These are phyloP conservation scores for Leptoteleia sp. DNA, from an alignment of 1,140 invertebrate genomes.

Conservation along the genomic window DNA sequence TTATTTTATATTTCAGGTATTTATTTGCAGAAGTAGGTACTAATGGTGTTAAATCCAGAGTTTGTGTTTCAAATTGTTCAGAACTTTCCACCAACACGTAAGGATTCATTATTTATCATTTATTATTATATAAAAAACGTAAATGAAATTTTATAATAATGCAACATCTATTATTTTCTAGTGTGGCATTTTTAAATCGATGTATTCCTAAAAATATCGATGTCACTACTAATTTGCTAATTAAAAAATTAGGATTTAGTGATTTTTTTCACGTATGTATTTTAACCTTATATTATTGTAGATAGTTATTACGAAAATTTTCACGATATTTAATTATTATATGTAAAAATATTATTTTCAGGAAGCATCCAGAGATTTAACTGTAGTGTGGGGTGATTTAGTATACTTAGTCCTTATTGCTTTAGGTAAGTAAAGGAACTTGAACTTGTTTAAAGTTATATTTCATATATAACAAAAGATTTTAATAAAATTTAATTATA, in stretches of 20 bases:
- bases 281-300: no score
- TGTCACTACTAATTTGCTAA: constrained; percentile 77
- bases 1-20: constrained; percentile 70
- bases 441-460: no score
- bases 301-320: no score
- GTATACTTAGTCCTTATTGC: constrained; percentile 84
- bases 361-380: constrained; percentile 85
- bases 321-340: no score
- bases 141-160: background rate
- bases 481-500: no score
- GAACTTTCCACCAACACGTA: constrained; percentile 12
- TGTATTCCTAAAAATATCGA: constrained; percentile 80
- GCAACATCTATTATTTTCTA: constrained; percentile 70
- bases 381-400: constrained; percentile 84
- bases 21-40: constrained; percentile 70
- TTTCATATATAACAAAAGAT: no score
- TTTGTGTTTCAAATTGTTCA: constrained; percentile 81
- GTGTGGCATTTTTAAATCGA: constrained; percentile 81
- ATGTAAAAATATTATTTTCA: no score
- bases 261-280: constrained; percentile 82
- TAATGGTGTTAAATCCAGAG: constrained; percentile 68
- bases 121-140: background rate
- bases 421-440: no score
- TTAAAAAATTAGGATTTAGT: constrained; percentile 81
- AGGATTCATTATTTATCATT: background rate